These are phyloP conservation scores for Collichthys lucidus DNA, from an alignment of 2,113 vertebrate genomes.

Conservation along the genomic window DNA sequence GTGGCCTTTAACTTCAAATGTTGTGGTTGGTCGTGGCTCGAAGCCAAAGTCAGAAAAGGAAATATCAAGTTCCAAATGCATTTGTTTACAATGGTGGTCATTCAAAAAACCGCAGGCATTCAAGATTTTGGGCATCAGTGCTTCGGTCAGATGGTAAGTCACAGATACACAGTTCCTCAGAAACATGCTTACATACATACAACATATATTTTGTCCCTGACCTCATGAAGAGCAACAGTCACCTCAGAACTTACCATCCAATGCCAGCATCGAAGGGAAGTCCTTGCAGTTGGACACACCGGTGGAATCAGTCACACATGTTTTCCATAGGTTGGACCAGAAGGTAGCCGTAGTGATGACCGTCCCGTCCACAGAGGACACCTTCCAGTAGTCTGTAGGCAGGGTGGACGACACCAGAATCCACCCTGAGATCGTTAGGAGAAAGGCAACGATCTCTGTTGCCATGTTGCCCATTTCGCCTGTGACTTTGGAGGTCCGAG, in stretches of 20 bases:
- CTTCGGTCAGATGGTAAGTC: neutral
- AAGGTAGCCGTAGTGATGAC: slow-evolving; percentile 97
- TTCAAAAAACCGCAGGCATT: slow-evolving; percentile 36
- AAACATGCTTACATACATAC: neutral
- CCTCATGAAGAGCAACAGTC: neutral
- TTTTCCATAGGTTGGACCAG: slow-evolving; percentile 97
- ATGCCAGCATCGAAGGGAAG: slow-evolving; percentile 95
- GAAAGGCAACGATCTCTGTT: slow-evolving; percentile 90
- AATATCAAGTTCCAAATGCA: slow-evolving; percentile 59
- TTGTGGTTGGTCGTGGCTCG: slow-evolving; percentile 34
- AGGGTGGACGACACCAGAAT: slow-evolving; percentile 92
- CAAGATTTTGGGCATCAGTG: neutral
- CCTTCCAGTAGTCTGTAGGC: slow-evolving; percentile 96
- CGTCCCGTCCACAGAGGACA: slow-evolving; percentile 93
- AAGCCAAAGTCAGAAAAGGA: slow-evolving; percentile 45
- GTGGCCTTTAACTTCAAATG: slow-evolving; percentile 50
- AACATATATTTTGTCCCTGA: neutral
- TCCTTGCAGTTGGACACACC: slow-evolving; percentile 97
- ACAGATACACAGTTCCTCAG: neutral
- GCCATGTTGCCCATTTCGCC: slow-evolving; percentile 78
- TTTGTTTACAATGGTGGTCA: slow-evolving; percentile 47
- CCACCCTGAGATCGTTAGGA: slow-evolving; percentile 90
- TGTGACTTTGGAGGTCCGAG: slow-evolving; percentile 13
- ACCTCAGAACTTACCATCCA: slow-evolving; percentile 87
- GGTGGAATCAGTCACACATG: slow-evolving; percentile 95